Base-by-base conservation (phyloP, 2,113 vertebrate genomes). In the Ictidomys tridecemlineatus region DNA sequence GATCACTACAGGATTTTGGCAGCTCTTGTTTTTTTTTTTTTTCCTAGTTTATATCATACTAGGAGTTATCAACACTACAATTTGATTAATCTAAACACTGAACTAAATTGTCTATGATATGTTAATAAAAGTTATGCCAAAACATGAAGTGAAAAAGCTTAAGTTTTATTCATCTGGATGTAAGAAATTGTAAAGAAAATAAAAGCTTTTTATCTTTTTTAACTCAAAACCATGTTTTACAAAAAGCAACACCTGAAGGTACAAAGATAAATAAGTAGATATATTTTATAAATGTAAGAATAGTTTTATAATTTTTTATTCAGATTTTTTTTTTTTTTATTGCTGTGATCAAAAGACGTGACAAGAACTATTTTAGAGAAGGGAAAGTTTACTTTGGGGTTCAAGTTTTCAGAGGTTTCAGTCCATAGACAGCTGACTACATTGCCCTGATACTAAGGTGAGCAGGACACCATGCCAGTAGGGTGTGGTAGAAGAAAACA, bases 51-150 rank as follows among this genome's bases (percentile, higher is more conserved):
- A 96, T 97, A 6, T 85, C 76, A 93, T 8, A 24, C 3, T 24
- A 86, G 32, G 69, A 72, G 72, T 95, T 92, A 97, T 14, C n/a
- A 94, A 48, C 63, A 95, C 3, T 63, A 61, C 45, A 30, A 84
- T 80, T 72, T 94, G 30, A 56, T 34, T 80, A 39, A 28, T 28
- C 58, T 70, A 85, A 97, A 79, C 95, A 95, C 0, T 0, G 70
- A 97, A 11, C 0, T 94, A 83, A 97, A 26, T 20, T 93, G 1
- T 70, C 92, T 94, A 53, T 97, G 24, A 70, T 18, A 17, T 84
- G 9, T 20, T 86, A 97, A 72, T 79, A 97, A 91, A 26, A 91
- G 32, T 42, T 70, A 79, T 67, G 18, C 80, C 42, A 96, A 97
- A 96, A 93, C 9, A 91, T 24, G 4, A 87, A 67, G 11, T 86